These are phyloP conservation scores for Chrysopa pallens DNA, from an alignment of 1,140 invertebrate genomes.

Conservation along the genomic window DNA sequence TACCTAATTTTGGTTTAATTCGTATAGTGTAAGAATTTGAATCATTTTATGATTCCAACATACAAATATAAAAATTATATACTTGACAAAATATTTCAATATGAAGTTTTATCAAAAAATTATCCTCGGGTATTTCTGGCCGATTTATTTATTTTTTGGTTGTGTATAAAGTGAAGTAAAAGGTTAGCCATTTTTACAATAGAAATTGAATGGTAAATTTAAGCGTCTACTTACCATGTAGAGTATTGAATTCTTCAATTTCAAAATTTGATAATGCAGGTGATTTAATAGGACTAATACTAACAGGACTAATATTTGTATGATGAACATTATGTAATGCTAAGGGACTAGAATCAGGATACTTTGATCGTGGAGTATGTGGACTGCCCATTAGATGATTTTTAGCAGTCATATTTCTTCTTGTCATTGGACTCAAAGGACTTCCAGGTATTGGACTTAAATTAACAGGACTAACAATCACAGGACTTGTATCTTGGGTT, in stretches of 20 bases:
- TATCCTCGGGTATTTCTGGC: no score
- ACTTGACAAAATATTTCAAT: no score
- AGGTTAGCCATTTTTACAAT: no score
- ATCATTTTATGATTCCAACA: no score
- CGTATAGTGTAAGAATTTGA: no score
- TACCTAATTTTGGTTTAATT: no score
- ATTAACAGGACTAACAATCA: not conserved
- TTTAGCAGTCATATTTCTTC: not conserved
- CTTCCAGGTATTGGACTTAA: not conserved
- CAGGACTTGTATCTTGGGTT: not conserved
- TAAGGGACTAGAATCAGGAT: not conserved
- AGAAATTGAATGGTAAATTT: no score
- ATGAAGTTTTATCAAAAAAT: no score
- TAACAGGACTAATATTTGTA: not conserved
- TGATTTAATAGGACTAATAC: not conserved
- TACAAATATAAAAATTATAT: no score
- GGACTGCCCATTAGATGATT: not conserved
- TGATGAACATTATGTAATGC: not conserved
- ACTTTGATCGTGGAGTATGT: not conserved
- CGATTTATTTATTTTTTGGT: no score
- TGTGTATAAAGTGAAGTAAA: no score
- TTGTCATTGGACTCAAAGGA: not conserved
- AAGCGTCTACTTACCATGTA: not conserved
- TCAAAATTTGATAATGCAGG: not conserved
- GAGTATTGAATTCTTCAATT: not conserved